phyloP scores from a whole-genome alignment of 2,888 invertebrate genomes.

The Conchocele bisecta region DNA sequence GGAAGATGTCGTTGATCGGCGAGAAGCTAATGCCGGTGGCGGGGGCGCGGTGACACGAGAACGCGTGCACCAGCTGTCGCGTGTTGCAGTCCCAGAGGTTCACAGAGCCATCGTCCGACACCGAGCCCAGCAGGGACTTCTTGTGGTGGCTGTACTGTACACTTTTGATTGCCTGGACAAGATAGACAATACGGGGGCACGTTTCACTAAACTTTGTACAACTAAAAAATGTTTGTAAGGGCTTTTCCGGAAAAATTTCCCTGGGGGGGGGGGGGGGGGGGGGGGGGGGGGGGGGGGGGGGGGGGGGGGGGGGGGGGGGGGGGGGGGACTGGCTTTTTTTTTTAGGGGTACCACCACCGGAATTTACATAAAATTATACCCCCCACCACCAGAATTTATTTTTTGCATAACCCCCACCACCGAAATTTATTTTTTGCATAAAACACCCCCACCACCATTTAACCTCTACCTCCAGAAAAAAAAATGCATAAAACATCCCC shows the following conservation, averaged over 20 bases:
- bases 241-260: not conserved
- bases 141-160: slow-evolving; percentile 77
- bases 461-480: too few relatives aligned
- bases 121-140: slow-evolving; percentile 79
- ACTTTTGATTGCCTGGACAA: slow-evolving; percentile 77
- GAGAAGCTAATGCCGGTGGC: slow-evolving; percentile 82
- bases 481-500: too few relatives aligned
- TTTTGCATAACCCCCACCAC: too few relatives aligned
- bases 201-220: not conserved
- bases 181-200: not conserved
- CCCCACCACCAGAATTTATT: too few relatives aligned
- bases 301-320: too few relatives aligned
- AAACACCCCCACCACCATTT: too few relatives aligned
- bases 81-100: slow-evolving; percentile 81
- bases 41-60: slow-evolving; percentile 80
- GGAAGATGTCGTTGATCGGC: slow-evolving; percentile 82
- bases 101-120: slow-evolving; percentile 81
- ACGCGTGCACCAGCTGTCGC: slow-evolving; percentile 76
- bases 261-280: too few relatives aligned
- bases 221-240: not conserved
- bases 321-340: too few relatives aligned
- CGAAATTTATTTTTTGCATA: too few relatives aligned
- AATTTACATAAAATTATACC: too few relatives aligned
- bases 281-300: too few relatives aligned
- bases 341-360: too few relatives aligned